Percentiles rank a stretch among this genome's conserved stretches.
phyloP scores from a whole-genome alignment of 2,797 vertebrate species.

The Chaetophractus vellerosus region DNA sequence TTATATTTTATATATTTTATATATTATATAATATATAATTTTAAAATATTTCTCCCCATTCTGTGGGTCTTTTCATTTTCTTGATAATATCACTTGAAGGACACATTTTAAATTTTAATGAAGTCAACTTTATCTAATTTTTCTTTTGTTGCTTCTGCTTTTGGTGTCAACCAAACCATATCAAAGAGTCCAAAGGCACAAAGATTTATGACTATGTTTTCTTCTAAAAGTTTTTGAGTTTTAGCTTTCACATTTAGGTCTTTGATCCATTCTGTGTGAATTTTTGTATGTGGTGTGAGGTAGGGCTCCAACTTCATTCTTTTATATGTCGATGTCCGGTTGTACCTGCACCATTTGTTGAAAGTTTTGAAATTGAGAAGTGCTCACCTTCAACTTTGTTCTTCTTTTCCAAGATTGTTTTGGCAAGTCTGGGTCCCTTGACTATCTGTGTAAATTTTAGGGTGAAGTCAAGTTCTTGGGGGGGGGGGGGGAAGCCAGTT shows the following conservation, averaged over 20 bases:
- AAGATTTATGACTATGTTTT: slow-evolving; percentile 42
- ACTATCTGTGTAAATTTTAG: background rate
- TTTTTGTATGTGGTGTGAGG: background rate
- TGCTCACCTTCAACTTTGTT: background rate
- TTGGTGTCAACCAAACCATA: background rate
- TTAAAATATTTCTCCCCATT: background rate
- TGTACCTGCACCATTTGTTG: background rate
- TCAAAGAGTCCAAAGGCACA: background rate
- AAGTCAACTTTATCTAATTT: background rate
- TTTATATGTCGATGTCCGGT: background rate
- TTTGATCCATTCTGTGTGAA: background rate
- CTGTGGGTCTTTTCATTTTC: slow-evolving; percentile 41
- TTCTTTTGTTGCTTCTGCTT: background rate
- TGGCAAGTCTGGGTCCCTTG: background rate
- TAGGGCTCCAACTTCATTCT: background rate
- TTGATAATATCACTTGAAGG: background rate
- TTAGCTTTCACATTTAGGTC: background rate
- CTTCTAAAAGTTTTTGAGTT: slow-evolving; percentile 36
- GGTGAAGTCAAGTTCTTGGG: background rate
- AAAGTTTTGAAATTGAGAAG: background rate
- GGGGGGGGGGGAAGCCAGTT: background rate
- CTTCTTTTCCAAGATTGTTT: background rate
- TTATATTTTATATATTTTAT: too few species aligned
- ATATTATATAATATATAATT: background rate
- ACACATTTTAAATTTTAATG: background rate